phyloP scores from a whole-genome alignment of 30 jellyfish, hydroid and myxozoan genomes.

The Sanderia malayensis region DNA sequence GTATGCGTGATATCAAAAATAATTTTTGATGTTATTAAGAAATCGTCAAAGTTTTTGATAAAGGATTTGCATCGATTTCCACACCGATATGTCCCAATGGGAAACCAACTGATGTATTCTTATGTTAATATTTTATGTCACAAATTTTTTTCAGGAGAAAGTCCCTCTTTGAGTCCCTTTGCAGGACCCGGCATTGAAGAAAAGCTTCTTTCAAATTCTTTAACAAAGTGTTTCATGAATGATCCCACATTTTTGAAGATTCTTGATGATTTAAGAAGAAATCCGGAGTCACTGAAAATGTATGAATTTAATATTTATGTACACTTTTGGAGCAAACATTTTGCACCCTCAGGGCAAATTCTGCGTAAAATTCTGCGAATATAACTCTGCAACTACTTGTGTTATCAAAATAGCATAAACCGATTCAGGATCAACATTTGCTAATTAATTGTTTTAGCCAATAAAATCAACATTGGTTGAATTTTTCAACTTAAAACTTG shows the following conservation, averaged over 20 bases:
- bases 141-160: background rate
- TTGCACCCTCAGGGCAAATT: background rate
- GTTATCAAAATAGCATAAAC: background rate
- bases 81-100: background rate
- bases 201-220: slow-evolving; percentile 77
- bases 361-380: background rate
- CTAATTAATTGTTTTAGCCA: background rate
- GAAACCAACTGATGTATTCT: background rate
- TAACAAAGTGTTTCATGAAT: slow-evolving; percentile 66
- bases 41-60: no score
- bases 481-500: background rate
- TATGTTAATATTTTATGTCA: background rate
- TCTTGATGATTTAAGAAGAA: slow-evolving; percentile 56
- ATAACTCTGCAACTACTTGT: background rate
- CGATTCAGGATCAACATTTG: background rate
- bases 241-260: slow-evolving; percentile 85
- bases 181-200: slow-evolving; percentile 78
- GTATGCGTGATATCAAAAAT: no score
- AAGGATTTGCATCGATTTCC: no score
- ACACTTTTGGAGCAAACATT: no score
- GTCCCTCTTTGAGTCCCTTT: slow-evolving; percentile 67
- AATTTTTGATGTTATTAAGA: no score
- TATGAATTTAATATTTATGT: no score
- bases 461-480: background rate
- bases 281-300: slow-evolving; percentile 82